Conservation (phyloP, 2,888 invertebrate species). For the Stenotaenia linearis region DNA sequence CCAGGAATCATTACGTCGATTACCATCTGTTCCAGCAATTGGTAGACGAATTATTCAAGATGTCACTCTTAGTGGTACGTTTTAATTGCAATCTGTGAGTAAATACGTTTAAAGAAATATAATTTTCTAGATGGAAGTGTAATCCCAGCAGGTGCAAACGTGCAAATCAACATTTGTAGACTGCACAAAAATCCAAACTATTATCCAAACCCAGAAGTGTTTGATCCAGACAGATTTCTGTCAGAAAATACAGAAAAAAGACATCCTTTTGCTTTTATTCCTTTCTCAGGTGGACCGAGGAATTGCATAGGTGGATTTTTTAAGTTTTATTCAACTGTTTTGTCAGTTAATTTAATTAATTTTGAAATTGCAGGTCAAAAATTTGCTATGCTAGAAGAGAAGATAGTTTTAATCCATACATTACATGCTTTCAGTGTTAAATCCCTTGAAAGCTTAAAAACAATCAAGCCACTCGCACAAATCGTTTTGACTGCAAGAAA, state of each 20-base stretch:
- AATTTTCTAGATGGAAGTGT: not conserved
- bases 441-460: not conserved
- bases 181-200: not conserved
- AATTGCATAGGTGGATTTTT: not conserved
- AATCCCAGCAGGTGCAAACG: not conserved
- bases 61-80: not conserved
- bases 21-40: not conserved
- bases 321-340: too few species aligned
- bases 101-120: not conserved
- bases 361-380: not conserved
- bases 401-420: not conserved
- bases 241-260: not conserved
- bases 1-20: constrained; percentile 2
- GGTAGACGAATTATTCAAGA: not conserved
- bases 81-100: not conserved
- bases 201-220: not conserved
- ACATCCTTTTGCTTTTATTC: not conserved
- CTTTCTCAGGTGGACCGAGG: not conserved
- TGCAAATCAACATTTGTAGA: not conserved
- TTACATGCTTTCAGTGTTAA: not conserved
- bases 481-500: not conserved
- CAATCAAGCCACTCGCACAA: not conserved
- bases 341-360: too few species aligned
- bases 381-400: not conserved
- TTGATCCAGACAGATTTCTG: not conserved